Percentiles rank a stretch among this genome's conserved stretches.
Evolutionary conservation across 2,888 invertebrate genomes (phyloP).

Genomic region (Clostera curtula): DNA sequence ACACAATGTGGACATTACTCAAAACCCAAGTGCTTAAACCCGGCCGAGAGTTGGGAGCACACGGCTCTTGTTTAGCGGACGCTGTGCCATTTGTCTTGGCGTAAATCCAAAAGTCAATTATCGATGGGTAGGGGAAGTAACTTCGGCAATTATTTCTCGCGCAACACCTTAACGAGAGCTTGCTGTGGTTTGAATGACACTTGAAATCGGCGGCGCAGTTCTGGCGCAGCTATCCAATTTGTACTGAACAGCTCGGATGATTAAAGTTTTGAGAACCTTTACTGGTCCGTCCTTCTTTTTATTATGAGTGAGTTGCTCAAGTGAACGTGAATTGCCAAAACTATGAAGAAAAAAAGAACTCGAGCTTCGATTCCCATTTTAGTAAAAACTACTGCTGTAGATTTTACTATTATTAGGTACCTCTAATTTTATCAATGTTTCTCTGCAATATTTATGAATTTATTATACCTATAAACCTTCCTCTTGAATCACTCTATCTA

Average conservation of each 20-base stretch:
- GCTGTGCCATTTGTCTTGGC: constrained; percentile 38
- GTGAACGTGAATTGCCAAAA: no score
- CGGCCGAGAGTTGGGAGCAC: constrained; percentile 4
- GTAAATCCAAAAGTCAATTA: constrained; percentile 63
- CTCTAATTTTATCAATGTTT: no score
- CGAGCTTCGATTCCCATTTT: no score
- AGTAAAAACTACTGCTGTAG: no score
- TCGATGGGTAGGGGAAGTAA: constrained; percentile 37
- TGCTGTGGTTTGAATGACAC: constrained; percentile 50
- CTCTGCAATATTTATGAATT: no score
- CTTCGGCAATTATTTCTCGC: constrained; percentile 65
- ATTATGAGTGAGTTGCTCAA: no score
- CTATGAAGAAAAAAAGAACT: no score
- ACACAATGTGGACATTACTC: constrained; percentile 9
- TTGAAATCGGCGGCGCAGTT: constrained; percentile 42
- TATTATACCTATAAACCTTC: no score
- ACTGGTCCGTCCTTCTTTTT: no score
- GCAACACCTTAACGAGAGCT: constrained; percentile 57
- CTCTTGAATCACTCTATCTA: no score
- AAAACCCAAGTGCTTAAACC: constrained; percentile 8
- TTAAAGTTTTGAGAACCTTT: constrained; percentile 27
- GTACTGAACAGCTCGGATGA: constrained; percentile 34
- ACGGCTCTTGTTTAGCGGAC: constrained; percentile 5
- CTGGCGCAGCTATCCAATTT: constrained; percentile 55
- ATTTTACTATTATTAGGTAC: no score